phyloP scores from a whole-genome alignment of 2,113 vertebrate genomes.

The Gymnorhina tibicen region DNA sequence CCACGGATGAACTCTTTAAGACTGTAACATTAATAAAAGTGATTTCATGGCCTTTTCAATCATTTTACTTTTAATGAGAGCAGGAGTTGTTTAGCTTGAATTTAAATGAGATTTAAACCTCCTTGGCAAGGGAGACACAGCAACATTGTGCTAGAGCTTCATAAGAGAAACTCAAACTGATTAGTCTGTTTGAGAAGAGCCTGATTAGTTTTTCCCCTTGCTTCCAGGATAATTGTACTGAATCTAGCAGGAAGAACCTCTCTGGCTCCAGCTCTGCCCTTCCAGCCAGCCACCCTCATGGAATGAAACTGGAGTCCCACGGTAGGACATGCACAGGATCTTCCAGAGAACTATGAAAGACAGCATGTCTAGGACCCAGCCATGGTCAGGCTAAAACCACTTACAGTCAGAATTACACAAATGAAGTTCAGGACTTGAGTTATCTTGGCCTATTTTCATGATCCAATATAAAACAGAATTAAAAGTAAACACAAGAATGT shows the following conservation, averaged over 20 bases:
- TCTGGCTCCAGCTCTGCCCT: not conserved
- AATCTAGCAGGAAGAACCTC: not conserved
- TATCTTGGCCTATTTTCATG: not conserved
- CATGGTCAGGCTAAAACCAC: not conserved
- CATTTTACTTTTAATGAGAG: not conserved
- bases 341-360: not conserved
- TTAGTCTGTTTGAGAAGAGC: not conserved
- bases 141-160: not conserved
- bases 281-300: not conserved
- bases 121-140: conserved; percentile 8
- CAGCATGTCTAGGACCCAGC: not conserved
- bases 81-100: not conserved
- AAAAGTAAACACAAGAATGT: not conserved
- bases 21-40: not conserved
- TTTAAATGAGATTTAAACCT: conserved; percentile 19
- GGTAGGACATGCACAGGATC: not conserved
- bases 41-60: conserved; percentile 12
- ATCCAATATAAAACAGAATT: not conserved
- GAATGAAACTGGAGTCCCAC: not conserved
- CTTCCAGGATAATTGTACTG: not conserved
- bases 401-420: not conserved
- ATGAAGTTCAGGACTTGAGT: not conserved
- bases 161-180: not conserved
- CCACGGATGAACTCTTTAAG: not conserved
- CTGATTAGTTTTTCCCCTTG: not conserved